Evolutionary conservation across 2,888 invertebrate species (phyloP).

Genomic region (Acronicta alni): DNA sequence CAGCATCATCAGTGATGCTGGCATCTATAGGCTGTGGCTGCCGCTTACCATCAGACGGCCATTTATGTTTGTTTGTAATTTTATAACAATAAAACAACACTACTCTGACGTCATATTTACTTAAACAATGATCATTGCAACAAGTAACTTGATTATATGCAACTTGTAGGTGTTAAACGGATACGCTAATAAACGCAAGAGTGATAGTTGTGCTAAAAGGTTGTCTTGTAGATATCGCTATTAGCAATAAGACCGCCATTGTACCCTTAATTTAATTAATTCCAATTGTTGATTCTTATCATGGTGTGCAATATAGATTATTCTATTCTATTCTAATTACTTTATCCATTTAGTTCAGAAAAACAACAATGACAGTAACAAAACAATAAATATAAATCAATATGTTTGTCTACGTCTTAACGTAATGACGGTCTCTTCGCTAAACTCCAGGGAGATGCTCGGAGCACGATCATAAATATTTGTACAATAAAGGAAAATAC

Average conservation of each 20-base stretch:
- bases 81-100: no score
- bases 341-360: constrained; percentile 6
- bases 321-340: constrained; percentile 26
- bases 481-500: constrained; percentile 58
- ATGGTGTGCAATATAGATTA: no score
- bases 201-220: no score
- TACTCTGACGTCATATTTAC: no score
- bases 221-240: no score
- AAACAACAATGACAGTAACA: constrained; percentile 22
- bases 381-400: constrained; percentile 30
- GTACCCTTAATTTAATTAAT: no score
- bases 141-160: not conserved
- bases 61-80: no score
- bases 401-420: constrained; percentile 51
- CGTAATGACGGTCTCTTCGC: constrained; percentile 45
- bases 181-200: constrained; percentile 5
- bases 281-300: no score
- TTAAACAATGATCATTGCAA: not conserved
- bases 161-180: not conserved
- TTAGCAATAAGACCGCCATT: no score
- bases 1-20: no score
- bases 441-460: constrained; percentile 63
- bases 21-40: no score
- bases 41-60: no score
- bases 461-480: constrained; percentile 77